These are phyloP conservation scores for Meles meles DNA, from an alignment of 2,113 vertebrate genomes.

Conservation along the genomic window DNA sequence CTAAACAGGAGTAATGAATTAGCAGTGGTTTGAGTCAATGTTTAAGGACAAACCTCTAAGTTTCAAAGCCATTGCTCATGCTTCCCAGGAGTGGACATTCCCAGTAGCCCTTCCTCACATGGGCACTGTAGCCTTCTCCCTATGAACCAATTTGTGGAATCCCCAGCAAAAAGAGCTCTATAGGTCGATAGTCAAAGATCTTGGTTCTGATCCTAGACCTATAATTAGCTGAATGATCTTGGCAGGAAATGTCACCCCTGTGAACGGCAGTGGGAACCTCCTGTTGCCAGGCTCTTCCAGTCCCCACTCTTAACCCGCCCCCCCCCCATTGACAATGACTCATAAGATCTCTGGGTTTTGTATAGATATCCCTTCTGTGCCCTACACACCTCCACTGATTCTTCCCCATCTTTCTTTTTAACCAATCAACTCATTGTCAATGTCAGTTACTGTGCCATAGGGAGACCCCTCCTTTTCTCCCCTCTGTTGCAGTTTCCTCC, in stretches of 20 bases:
- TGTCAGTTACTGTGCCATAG: neutral
- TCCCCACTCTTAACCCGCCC: neutral
- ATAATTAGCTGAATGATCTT: neutral
- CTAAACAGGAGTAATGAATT: neutral
- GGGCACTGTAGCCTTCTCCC: neutral
- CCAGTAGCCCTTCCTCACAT: neutral
- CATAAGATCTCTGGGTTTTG: neutral
- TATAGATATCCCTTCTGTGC: neutral
- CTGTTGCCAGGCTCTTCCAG: neutral
- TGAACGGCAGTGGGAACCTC: neutral
- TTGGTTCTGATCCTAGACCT: neutral
- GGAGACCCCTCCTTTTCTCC: neutral
- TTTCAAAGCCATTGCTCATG: neutral
- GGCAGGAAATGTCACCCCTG: neutral
- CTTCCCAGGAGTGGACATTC: neutral
- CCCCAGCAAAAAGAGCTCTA: neutral
- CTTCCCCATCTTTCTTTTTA: neutral
- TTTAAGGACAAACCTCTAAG: neutral
- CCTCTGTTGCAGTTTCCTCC: neutral
- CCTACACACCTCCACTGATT: neutral
- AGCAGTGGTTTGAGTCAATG: neutral
- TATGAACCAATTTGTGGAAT: neutral
- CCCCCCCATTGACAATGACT: neutral
- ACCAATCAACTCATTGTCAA: neutral
- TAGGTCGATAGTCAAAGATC: neutral